phyloP scores from a whole-genome alignment of 92 coral and sea anemone genomes.

The Metridium senile region DNA sequence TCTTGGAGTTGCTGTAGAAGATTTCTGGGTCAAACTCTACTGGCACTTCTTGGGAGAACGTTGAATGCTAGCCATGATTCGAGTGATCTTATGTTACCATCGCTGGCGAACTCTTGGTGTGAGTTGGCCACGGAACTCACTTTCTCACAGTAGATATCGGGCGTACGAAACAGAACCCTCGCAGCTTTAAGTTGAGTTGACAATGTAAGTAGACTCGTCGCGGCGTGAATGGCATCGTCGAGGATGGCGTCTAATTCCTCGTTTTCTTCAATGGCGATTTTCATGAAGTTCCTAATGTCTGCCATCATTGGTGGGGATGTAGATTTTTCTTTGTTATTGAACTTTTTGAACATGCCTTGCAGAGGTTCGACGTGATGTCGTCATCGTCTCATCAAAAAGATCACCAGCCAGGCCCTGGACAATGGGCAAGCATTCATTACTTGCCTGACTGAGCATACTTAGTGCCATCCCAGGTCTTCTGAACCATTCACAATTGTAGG shows the following conservation, averaged over 20 bases:
- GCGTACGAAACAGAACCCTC: too few relatives aligned
- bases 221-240: too few relatives aligned
- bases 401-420: neutral
- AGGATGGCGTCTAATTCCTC: neutral
- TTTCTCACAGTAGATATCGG: too few relatives aligned
- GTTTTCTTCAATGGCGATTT: neutral
- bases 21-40: too few relatives aligned
- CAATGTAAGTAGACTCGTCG: too few relatives aligned
- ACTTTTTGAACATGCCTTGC: neutral
- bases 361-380: neutral
- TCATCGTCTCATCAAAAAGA: neutral
- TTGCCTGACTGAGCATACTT: neutral
- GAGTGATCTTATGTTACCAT: too few relatives aligned
- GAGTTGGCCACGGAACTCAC: too few relatives aligned
- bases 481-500: neutral
- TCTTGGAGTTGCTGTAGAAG: too few relatives aligned
- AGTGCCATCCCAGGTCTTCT: neutral
- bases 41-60: too few relatives aligned
- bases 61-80: too few relatives aligned
- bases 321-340: neutral
- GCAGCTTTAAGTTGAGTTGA: too few relatives aligned
- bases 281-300: neutral
- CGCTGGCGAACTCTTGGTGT: too few relatives aligned
- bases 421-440: neutral
- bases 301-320: neutral